phyloP scores from a whole-genome alignment of 2,113 vertebrate genomes.

The Indri indri region DNA sequence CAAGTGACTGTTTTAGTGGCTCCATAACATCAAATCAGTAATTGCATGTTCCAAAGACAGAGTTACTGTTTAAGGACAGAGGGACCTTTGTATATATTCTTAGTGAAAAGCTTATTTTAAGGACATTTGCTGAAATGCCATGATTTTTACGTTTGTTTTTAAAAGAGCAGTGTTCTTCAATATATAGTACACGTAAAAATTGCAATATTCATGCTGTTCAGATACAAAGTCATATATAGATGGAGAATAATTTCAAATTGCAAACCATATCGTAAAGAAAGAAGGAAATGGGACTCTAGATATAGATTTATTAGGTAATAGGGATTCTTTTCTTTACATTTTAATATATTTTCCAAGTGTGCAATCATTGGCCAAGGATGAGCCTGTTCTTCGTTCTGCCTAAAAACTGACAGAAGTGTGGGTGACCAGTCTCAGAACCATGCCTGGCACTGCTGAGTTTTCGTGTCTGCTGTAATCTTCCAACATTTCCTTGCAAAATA shows the following conservation, averaged over 20 bases:
- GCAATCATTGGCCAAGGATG: neutral
- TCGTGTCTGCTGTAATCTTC: neutral
- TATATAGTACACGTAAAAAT: neutral
- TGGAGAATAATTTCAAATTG: neutral
- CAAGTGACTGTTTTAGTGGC: neutral
- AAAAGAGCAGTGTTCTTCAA: constrained; percentile 20
- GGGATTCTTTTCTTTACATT: neutral
- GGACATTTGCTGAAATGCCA: neutral
- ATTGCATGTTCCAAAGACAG: neutral
- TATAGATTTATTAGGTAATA: neutral
- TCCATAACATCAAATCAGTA: neutral
- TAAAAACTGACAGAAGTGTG: neutral
- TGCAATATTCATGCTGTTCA: neutral
- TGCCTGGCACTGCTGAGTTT: neutral
- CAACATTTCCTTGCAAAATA: neutral
- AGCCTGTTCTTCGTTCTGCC: neutral
- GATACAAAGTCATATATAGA: neutral
- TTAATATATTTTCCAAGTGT: neutral
- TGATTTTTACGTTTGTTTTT: neutral
- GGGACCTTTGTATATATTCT: neutral
- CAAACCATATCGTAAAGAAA: neutral
- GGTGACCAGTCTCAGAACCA: neutral
- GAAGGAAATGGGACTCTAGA: neutral
- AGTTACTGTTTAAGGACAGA: neutral
- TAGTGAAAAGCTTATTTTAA: constrained; percentile 1